Percentiles rank a stretch among this genome's conserved stretches.
These are phyloP conservation scores for Bambusicola thoracicus DNA, from an alignment of 2,113 vertebrate species.

Conservation along the genomic window DNA sequence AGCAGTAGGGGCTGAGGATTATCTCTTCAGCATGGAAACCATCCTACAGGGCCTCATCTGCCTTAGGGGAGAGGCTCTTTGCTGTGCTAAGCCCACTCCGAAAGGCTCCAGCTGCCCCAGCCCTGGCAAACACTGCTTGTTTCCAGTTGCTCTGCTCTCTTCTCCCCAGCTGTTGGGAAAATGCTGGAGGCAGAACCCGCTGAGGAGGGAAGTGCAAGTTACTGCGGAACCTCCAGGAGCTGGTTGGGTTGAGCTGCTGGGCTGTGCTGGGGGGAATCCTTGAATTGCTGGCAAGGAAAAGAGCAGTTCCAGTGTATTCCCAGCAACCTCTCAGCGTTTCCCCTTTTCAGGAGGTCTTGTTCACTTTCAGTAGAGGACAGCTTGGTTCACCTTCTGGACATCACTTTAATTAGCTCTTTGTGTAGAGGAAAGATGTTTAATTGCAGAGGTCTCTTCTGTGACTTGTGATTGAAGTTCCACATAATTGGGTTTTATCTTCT, in stretches of 20 bases:
- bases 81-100: neutral
- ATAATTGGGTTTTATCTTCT: neutral
- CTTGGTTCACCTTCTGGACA: neutral
- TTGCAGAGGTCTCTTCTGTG: neutral
- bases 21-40: neutral
- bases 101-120: neutral
- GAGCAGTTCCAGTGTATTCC: neutral
- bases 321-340: neutral
- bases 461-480: constrained; percentile 1
- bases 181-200: neutral
- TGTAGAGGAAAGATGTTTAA: neutral
- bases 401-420: neutral
- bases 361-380: neutral
- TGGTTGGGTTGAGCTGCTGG: accelerated
- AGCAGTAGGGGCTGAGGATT: neutral
- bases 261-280: neutral
- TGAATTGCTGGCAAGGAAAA: neutral
- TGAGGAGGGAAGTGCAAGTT: accelerated
- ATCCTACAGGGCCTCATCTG: neutral
- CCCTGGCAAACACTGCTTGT: neutral
- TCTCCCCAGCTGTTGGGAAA: neutral
- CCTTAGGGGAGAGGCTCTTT: neutral
- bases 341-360: neutral
- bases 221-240: neutral
- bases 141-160: neutral